These are phyloP conservation scores for Diadegma fenestrale DNA, from an alignment of 2,888 invertebrate species.

Conservation along the genomic window DNA sequence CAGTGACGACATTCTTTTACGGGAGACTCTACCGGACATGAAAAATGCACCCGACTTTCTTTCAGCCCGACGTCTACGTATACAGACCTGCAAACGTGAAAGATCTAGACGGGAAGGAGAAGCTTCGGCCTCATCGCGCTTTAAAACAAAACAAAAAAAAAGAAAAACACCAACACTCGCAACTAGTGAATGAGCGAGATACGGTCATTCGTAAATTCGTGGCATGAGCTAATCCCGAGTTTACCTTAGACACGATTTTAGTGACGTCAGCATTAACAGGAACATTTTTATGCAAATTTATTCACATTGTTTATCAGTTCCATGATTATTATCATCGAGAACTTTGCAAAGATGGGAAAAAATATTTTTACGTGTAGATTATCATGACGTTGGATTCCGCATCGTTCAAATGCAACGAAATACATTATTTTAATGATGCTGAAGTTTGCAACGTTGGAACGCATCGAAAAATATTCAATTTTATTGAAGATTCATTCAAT, in stretches of 20 bases:
- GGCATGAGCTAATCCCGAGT: constrained; percentile 10
- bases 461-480: no score
- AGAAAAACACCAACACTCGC: background rate
- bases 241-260: constrained; percentile 23
- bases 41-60: constrained; percentile 61
- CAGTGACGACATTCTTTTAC: constrained; percentile 48
- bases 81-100: background rate
- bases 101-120: constrained; percentile 55
- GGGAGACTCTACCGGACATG: constrained; percentile 33
- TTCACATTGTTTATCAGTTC: background rate
- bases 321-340: no score
- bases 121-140: constrained; percentile 21
- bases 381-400: no score
- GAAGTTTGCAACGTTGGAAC: no score
- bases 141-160: constrained; percentile 14
- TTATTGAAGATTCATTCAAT: no score
- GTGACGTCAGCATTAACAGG: constrained; percentile 9
- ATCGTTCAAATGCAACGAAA: no score
- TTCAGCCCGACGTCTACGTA: constrained; percentile 36
- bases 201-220: constrained; percentile 43
- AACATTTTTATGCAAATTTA: background rate
- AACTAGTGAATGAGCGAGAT: background rate
- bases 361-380: no score
- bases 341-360: no score
- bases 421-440: no score